A percentile compares a stretch with the other conserved stretches of the same genome.
phyloP scores from a whole-genome alignment of 2,113 vertebrate genomes.

The Oncorhynchus mykiss region DNA sequence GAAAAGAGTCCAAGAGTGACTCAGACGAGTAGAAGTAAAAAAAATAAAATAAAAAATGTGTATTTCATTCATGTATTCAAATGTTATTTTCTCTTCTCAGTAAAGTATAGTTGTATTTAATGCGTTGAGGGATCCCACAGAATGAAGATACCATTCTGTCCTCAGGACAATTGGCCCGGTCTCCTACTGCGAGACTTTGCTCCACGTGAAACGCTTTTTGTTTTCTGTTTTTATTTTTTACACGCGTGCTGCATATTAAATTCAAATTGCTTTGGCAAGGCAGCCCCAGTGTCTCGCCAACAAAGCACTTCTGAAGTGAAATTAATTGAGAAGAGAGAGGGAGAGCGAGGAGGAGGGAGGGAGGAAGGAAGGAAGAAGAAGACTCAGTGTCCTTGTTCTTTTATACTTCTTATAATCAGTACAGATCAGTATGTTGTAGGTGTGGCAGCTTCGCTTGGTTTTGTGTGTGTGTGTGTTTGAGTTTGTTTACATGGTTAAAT shows the following conservation, averaged over 20 bases:
- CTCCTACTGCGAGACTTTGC: slow-evolving; percentile 47
- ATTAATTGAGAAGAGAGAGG: slow-evolving; percentile 49
- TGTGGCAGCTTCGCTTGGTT: slow-evolving; percentile 26
- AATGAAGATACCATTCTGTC: slow-evolving; percentile 48
- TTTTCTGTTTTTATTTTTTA: slow-evolving; percentile 20
- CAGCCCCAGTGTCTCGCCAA: slow-evolving; percentile 47
- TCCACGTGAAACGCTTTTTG: not conserved
- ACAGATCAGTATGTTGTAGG: not conserved
- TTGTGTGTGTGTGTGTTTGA: not conserved
- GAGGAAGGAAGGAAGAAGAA: slow-evolving; percentile 3
- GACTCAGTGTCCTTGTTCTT: slow-evolving; percentile 24
- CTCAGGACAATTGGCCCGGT: slow-evolving; percentile 54
- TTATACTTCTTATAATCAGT: slow-evolving; percentile 25
- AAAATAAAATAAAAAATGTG: not conserved
- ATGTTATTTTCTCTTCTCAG: slow-evolving; percentile 34
- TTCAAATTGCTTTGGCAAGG: slow-evolving; percentile 59
- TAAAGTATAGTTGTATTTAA: slow-evolving; percentile 37
- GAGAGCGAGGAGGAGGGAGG: not conserved
- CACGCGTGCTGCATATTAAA: slow-evolving; percentile 65
- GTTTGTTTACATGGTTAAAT: not conserved
- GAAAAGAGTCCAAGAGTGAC: not conserved
- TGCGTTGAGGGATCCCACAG: slow-evolving; percentile 49
- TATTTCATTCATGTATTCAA: not conserved
- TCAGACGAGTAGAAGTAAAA: slow-evolving; percentile 30
- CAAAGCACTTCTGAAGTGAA: slow-evolving; percentile 57